Percentiles rank a stretch among this genome's conserved stretches.
phyloP scores from a whole-genome alignment of 2,888 invertebrate species.

The Stomorhina lunata region DNA sequence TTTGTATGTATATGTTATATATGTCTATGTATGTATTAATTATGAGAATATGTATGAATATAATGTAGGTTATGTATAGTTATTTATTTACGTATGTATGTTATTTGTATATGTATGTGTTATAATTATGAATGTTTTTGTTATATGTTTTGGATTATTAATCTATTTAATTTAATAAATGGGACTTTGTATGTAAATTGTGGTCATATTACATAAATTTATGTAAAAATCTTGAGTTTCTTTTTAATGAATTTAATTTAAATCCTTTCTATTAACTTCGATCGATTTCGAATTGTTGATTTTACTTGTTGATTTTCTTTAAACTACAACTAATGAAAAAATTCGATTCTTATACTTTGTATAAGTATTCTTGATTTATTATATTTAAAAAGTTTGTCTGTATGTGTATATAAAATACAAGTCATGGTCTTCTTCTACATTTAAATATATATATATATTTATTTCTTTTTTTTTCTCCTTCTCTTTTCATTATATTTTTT shows the following conservation, averaged over 20 bases:
- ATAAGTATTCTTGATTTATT: neutral
- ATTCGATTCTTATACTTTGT: conserved; percentile 5
- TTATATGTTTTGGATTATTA: neutral
- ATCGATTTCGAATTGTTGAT: neutral
- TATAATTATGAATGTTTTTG: neutral
- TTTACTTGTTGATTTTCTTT: neutral
- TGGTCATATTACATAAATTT: neutral
- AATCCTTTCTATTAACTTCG: neutral
- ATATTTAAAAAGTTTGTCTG: neutral
- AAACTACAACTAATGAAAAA: neutral
- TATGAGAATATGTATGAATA: conserved; percentile 15
- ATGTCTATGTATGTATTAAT: conserved; percentile 44
- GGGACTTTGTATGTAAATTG: neutral
- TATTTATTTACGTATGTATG: conserved; percentile 67
- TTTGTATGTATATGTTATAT: too few relatives aligned
- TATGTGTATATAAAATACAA: conserved; percentile 67
- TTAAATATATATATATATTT: conserved; percentile 68
- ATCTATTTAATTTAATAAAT: neutral
- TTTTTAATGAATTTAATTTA: neutral
- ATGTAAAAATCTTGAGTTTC: neutral
- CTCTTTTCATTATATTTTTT: conserved; percentile 23
- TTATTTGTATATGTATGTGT: conserved; percentile 68
- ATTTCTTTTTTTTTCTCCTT: neutral
- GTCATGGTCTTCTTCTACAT: conserved; percentile 70
- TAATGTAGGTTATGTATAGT: conserved; percentile 54